phyloP scores from a whole-genome alignment of 2,113 vertebrate species.

The Solea senegalensis region DNA sequence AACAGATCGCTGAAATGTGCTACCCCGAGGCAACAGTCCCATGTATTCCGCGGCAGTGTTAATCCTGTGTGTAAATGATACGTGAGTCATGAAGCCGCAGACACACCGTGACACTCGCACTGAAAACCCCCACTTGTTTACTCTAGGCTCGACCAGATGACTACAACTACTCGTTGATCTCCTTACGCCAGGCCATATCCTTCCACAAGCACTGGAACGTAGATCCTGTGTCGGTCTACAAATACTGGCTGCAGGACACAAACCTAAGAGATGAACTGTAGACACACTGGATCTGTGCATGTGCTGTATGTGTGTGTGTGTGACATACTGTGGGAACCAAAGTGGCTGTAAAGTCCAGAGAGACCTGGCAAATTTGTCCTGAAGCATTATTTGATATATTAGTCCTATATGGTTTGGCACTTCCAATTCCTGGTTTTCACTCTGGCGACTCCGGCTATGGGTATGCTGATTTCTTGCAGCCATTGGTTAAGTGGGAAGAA shows the following conservation, averaged over 20 bases:
- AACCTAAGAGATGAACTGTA: constrained; percentile 60
- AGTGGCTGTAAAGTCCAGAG: too few species aligned
- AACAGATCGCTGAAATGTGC: not conserved
- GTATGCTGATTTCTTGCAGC: too few species aligned
- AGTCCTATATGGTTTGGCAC: too few species aligned
- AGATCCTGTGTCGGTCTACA: constrained; percentile 87
- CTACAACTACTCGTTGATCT: constrained; percentile 84
- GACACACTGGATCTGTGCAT: not conserved
- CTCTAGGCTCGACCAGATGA: constrained; percentile 89
- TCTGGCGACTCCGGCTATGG: too few species aligned
- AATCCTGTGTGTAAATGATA: constrained; percentile 7
- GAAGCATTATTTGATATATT: not conserved
- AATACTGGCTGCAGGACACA: constrained; percentile 83
- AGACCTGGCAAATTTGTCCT: not conserved
- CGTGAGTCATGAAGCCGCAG: not conserved
- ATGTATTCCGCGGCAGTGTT: not conserved
- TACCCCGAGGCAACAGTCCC: not conserved
- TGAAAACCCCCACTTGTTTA: constrained; percentile 8
- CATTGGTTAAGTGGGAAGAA: too few species aligned
- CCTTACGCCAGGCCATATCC: constrained; percentile 86
- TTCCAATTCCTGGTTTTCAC: too few species aligned
- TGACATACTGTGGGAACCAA: not conserved
- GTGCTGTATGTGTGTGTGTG: not conserved
- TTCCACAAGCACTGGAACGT: constrained; percentile 97
- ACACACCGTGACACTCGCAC: not conserved